phyloP scores from a whole-genome alignment of 92 coral and sea anemone species.

The Palythoa grandiflora region DNA sequence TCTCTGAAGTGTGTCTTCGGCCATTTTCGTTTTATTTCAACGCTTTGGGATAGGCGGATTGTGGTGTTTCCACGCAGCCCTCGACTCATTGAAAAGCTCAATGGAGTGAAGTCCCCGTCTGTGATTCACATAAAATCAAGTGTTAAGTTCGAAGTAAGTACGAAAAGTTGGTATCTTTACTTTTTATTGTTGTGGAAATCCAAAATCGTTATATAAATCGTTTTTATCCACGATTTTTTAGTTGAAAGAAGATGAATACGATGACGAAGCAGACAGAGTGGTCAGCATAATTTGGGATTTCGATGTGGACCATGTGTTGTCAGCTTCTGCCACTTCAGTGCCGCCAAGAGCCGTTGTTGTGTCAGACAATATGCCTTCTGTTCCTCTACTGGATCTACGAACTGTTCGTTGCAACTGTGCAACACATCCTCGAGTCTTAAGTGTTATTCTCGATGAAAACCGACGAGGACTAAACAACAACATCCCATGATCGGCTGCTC shows the following conservation, averaged over 20 bases:
- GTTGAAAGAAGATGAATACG: conserved; percentile 2
- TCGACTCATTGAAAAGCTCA: too few relatives aligned
- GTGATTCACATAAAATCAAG: not conserved
- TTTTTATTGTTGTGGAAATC: not conserved
- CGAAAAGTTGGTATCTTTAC: not conserved
- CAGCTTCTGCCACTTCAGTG: too few relatives aligned
- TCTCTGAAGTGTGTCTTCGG: too few relatives aligned
- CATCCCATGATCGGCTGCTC: not conserved
- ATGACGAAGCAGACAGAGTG: not conserved
- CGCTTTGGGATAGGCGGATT: too few relatives aligned
- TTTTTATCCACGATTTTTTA: not conserved
- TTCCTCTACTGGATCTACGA: not conserved
- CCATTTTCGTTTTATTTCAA: too few relatives aligned
- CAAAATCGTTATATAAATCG: not conserved
- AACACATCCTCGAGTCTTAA: not conserved
- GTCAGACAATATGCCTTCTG: not conserved
- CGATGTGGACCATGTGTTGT: not conserved
- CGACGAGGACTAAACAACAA: too few relatives aligned
- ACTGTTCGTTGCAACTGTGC: conserved; percentile 4
- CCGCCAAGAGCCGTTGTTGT: too few relatives aligned
- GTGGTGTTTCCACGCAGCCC: too few relatives aligned
- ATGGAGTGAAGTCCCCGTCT: not conserved
- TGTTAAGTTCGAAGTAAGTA: conserved; percentile 8
- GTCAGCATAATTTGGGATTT: conserved; percentile 19
- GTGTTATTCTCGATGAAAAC: not conserved